These are phyloP conservation scores for Drosophila mojavensis DNA, from an alignment of 1,140 invertebrate genomes.

Conservation along the genomic window DNA sequence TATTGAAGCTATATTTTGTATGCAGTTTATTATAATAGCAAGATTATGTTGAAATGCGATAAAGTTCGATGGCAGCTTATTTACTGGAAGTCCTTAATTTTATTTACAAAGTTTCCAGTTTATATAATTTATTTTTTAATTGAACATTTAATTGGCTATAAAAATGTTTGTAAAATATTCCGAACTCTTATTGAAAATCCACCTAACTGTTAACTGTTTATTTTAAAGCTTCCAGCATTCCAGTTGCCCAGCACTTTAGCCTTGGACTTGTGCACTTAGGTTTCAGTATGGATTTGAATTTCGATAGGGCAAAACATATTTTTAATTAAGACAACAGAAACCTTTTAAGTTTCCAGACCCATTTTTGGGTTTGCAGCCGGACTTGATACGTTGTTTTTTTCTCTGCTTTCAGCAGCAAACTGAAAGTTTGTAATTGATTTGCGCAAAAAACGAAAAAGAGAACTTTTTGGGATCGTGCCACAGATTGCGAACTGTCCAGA, in stretches of 20 bases:
- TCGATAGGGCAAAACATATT: slow-evolving; percentile 42
- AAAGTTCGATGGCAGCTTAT: neutral
- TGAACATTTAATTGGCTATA: too few relatives aligned
- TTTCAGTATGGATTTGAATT: slow-evolving; percentile 44
- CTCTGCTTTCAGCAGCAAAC: slow-evolving; percentile 41
- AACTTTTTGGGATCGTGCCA: slow-evolving; percentile 49
- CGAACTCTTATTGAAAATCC: too few relatives aligned
- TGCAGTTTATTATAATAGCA: neutral
- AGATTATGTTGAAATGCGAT: neutral
- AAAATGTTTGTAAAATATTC: too few relatives aligned
- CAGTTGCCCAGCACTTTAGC: slow-evolving; percentile 1
- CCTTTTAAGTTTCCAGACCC: slow-evolving; percentile 59
- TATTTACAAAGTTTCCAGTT: neutral
- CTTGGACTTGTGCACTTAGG: slow-evolving; percentile 34
- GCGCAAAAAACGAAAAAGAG: slow-evolving; percentile 59
- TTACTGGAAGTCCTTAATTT: neutral
- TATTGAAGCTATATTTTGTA: slow-evolving; percentile 21
- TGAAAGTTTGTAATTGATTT: slow-evolving; percentile 80
- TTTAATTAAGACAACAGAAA: slow-evolving; percentile 79
- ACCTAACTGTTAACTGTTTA: too few relatives aligned
- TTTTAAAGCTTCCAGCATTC: neutral
- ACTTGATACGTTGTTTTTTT: slow-evolving; percentile 13
- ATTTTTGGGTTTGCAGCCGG: slow-evolving; percentile 14
- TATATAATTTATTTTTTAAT: neutral
- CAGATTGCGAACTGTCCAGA: slow-evolving; percentile 36